Conservation (phyloP, 2,888 invertebrate genomes). For the Rhopalosiphum nymphaeae region DNA sequence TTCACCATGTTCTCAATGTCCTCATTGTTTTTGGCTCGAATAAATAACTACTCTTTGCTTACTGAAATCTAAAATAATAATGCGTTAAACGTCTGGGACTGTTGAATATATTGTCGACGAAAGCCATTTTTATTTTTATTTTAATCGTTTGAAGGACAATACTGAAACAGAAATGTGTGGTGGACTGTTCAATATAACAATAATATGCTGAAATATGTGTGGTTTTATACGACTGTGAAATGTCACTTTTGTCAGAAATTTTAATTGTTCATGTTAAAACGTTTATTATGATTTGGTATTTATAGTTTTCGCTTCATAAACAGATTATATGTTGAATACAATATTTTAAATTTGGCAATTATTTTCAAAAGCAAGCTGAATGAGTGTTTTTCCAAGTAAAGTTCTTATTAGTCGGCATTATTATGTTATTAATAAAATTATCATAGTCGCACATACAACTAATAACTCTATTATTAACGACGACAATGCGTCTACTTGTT, state of each 20-base stretch:
- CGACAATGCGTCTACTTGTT: not conserved
- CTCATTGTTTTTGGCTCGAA: constrained; percentile 59
- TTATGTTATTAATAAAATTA: not conserved
- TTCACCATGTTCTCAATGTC: constrained; percentile 50
- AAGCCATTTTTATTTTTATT: not conserved
- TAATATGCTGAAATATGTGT: not conserved
- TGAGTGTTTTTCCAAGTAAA: not conserved
- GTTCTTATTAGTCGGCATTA: not conserved
- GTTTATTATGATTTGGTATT: not conserved
- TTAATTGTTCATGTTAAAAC: not conserved
- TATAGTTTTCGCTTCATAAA: not conserved
- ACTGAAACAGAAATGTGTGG: not conserved
- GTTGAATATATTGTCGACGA: not conserved
- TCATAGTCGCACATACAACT: too few relatives aligned
- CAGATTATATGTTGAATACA: not conserved
- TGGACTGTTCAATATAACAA: not conserved
- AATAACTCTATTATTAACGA: not conserved
- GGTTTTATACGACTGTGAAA: not conserved
- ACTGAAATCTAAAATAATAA: constrained; percentile 24
- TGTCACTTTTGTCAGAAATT: not conserved
- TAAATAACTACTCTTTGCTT: constrained; percentile 44
- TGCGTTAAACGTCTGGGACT: not conserved
- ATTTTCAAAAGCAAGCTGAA: not conserved
- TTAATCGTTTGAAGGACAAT: not conserved
- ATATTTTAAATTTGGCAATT: not conserved